Conservation (phyloP, 2,797 vertebrate genomes). For the Sternotherus odoratus region DNA sequence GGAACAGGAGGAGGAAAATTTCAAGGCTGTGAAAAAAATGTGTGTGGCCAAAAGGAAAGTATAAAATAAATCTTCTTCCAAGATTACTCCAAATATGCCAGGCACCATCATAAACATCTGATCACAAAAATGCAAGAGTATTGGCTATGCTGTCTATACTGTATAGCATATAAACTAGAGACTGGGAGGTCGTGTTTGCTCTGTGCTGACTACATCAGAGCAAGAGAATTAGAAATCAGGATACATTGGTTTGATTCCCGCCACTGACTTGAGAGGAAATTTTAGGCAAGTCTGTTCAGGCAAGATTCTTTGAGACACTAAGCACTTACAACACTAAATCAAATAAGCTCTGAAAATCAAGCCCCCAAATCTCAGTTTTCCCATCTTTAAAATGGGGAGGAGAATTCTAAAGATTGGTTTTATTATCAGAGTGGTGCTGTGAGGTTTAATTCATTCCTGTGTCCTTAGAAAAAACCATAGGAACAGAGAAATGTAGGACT, state of each 20-base stretch:
- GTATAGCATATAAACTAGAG: background rate
- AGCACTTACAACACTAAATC: background rate
- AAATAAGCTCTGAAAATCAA: conserved; percentile 31
- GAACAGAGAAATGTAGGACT: background rate
- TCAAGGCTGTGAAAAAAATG: background rate
- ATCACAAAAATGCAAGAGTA: background rate
- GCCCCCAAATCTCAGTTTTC: background rate
- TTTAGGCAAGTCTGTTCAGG: background rate
- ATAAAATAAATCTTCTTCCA: background rate
- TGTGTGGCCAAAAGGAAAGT: background rate
- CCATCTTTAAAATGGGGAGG: background rate
- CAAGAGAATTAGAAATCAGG: background rate
- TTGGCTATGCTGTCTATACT: background rate
- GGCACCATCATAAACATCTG: background rate
- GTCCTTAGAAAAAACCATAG: background rate
- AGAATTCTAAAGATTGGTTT: background rate
- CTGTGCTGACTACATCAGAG: background rate
- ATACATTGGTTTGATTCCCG: background rate
- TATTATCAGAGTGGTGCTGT: background rate
- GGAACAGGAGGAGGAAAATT: background rate
- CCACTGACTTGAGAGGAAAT: background rate
- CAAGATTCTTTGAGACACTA: background rate
- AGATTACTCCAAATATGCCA: background rate
- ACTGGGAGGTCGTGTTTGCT: background rate
- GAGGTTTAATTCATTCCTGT: conserved; percentile 35